Evolutionary conservation across 2,888 invertebrate species (phyloP), one percentile per base, ranked within the genome.

Genomic region (Sisyra nigra): DNA sequence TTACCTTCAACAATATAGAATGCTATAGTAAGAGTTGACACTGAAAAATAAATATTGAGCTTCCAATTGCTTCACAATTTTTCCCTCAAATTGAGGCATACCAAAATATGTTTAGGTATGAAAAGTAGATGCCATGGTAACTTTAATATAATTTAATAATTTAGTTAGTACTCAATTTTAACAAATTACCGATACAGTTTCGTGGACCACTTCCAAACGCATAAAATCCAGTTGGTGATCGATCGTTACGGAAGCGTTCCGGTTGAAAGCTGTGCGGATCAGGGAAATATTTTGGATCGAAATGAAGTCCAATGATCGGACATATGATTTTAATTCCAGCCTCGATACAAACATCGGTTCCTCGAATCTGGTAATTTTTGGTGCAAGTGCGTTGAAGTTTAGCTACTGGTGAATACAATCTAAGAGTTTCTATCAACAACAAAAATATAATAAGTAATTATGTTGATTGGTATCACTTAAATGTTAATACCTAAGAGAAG

Each of bases 341-440:
- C 42, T 62, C 59, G 9, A 68, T 49, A 7, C 54, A 49, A 2
- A 62, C 47, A 5, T 62, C 57, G 2, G 60, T 60, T 37, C 57
- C 57, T 14, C 61, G 59, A 9, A 64, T 48, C 2, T 49, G 47
- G 47, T 61, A 65, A 44, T 58, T 54, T 24, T 52, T 48, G 48
- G 53, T 48, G 53, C 55, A 46, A 50, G 51, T 44, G 52, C 57
- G 48, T 41, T 55, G 56, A 18, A 62, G 44, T 14, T 58, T 53
- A 1, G 57, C 54, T 1, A 59, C 56, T 5, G 63, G 59, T 1
- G 66, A 63, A 46, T 62, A 63, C 38, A 60, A 54, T 24, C 67
- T 51, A 7, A 67, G 52, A 0, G 64, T 61, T 55, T 67, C 67
- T 61, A 53, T 40, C 52, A 57, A 44, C 5, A 40, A 24, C 10